These are phyloP conservation scores for Pterostichus niger DNA, from an alignment of 2,888 invertebrate species.

Conservation along the genomic window DNA sequence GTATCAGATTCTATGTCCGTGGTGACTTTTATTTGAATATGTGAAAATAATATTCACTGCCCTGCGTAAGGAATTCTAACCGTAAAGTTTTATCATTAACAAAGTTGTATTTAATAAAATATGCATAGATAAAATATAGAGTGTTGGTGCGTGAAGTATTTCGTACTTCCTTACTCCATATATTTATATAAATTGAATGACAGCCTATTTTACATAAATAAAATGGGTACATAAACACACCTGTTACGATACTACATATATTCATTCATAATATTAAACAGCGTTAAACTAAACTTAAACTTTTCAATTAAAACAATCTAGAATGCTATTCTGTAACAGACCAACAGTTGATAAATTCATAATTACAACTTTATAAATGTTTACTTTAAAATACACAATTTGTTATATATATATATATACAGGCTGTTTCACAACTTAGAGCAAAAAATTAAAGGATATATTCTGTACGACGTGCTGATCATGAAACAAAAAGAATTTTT, in stretches of 20 bases:
- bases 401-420: no score
- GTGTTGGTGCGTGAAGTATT: background rate
- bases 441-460: no score
- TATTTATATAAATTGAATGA: constrained; percentile 5
- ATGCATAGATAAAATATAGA: constrained; percentile 24
- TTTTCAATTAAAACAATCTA: no score
- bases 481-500: no score
- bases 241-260: no score
- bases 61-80: background rate
- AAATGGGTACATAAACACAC: background rate
- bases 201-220: background rate
- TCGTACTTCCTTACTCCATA: background rate
- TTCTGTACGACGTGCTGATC: no score
- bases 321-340: no score
- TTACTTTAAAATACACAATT: no score
- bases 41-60: constrained; percentile 9
- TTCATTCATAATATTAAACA: background rate
- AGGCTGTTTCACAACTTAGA: no score
- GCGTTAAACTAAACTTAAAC: background rate
- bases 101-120: constrained; percentile 36
- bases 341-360: no score
- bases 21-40: constrained; percentile 44
- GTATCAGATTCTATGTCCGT: background rate
- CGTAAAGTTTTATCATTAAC: constrained; percentile 34
- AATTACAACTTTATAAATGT: no score